Conservation (phyloP, 23 tunicate genomes). For the Diplosoma virens region DNA sequence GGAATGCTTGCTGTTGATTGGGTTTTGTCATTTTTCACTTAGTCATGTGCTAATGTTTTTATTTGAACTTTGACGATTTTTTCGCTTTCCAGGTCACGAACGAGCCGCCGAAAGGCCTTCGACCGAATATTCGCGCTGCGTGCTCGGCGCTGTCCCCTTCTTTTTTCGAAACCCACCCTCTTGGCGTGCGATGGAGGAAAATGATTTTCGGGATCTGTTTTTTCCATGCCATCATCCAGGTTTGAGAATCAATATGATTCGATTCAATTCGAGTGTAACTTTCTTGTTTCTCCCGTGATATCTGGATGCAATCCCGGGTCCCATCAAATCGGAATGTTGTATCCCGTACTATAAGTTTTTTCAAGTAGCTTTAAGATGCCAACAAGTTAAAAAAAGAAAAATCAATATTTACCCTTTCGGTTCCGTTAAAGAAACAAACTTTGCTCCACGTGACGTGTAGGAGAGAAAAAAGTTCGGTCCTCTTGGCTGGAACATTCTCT, state of each 20-base stretch:
- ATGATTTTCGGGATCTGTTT: constrained; percentile 87
- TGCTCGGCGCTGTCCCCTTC: constrained; percentile 51
- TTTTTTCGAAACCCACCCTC: constrained; percentile 69
- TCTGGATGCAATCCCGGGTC: too few species aligned
- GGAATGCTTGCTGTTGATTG: not conserved
- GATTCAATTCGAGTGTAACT: not conserved
- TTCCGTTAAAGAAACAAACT: too few species aligned
- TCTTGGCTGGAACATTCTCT: constrained; percentile 90
- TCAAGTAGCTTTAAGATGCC: too few species aligned
- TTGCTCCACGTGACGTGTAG: too few species aligned
- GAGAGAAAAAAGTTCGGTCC: constrained; percentile 69
- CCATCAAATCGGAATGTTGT: too few species aligned
- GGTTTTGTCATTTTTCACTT: not conserved
- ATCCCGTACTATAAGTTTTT: too few species aligned
- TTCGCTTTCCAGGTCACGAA: constrained; percentile 73
- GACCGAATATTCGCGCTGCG: constrained; percentile 88
- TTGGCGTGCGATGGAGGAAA: constrained; percentile 72
- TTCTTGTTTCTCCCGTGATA: too few species aligned
- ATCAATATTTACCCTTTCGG: too few species aligned
- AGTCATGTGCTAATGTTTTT: not conserved
- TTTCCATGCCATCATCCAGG: constrained; percentile 93
- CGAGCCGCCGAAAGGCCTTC: constrained; percentile 92
- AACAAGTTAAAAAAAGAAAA: too few species aligned
- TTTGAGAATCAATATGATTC: not conserved
- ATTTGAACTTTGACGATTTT: not conserved